Base-by-base conservation (phyloP, 2,797 vertebrate species). In the Gallirallus australis region DNA sequence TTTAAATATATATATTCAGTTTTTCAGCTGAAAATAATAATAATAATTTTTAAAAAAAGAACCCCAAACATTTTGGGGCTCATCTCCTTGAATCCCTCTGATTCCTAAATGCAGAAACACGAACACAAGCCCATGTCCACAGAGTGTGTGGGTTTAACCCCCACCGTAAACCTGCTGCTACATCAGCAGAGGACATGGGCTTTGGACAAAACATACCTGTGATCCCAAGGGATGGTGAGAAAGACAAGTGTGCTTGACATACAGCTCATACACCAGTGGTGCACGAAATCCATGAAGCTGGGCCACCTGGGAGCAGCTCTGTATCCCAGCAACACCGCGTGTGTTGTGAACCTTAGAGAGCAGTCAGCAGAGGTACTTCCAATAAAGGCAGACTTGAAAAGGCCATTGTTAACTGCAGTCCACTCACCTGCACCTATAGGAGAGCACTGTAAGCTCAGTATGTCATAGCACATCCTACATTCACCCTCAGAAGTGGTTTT, bases 391-490 rank as follows among this genome's bases (percentile, higher is more conserved):
- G 12, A 7, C 35, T 37, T 27, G 37, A 56, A 84, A 90, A 69
- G 45, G 40, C 24, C 28, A 17, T 48, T 83, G 76, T 64, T 86
- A 65, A 19, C 11, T 24, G 39, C 11, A 40, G 31, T 6, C 48
- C 31, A 13, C 28, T 64, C 54, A 28, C 45, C 63, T 82, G 60
- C 56, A 53, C 39, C 57, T 40, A 7, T 13, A 28, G 0, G 5
- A 37, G 53, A 35, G 27, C 20, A 3, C 7, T 31, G 52, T 15
- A 40, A 69, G n/a, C 56, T 82, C 86, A 68, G 17, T 1, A 30
- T 5, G 3, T 30, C 53, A 40, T 8, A 68, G 40, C 11, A 71
- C 3, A 0, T 11, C 5, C 1, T 12, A 12, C 9, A 6, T 21
- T 60, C 61, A 53, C 6, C 33, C n/a, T 4, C 1, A 31, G 57